Base-by-base conservation (phyloP, 53 echinoderm and acorn worm genomes). In the Henricia sp. region DNA sequence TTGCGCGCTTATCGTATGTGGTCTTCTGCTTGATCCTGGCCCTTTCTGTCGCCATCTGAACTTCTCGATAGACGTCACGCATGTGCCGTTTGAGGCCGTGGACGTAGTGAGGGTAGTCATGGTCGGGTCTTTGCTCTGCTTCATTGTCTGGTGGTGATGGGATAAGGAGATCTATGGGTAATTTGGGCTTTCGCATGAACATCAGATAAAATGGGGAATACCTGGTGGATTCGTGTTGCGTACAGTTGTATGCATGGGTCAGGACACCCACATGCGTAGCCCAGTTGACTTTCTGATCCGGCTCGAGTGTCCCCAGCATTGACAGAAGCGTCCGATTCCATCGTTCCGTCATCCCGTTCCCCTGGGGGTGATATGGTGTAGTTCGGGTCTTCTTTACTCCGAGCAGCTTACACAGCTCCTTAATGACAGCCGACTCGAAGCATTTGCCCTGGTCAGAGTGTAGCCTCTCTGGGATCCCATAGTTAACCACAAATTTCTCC, bases 371-470 rank as follows among this genome's bases (percentile, higher is more conserved):
- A 30, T 89, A 89, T 0, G 89, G 89, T 0, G 89, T 75, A 3
- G 89, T 89, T 13, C 75, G 39, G 0, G 29, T 84, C 48, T 75
- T 70, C 1, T 3, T 17, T 4, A 82, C 66, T 13, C 82, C 88
- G 1, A 70, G 39, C 0, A 88, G 23, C 0, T 13, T 37, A 19
- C 76, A 88, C 24, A 88, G 34, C 21, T 88, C 83, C 8, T 38
- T 35, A 14, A 74, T 74, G 1, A 74, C 55, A 0, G 13, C 39
- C 0, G 74, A 39, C 8, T 74, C 75, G 35, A 89, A 89, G n/a
- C 84, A 53, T 17, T 51, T 66, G 27, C 89, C 89, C 37, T 89
- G 89, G 36, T 89, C 89, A 0, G 83, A 83, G 24, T 89, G 89
- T 0, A 89, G 10, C 35, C 83, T 29, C 17, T 80, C 69, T 0